A percentile compares a stretch with the other conserved stretches of the same genome.
Conservation (phyloP, 2,888 invertebrate species). For the Leistus spinibarbis region DNA sequence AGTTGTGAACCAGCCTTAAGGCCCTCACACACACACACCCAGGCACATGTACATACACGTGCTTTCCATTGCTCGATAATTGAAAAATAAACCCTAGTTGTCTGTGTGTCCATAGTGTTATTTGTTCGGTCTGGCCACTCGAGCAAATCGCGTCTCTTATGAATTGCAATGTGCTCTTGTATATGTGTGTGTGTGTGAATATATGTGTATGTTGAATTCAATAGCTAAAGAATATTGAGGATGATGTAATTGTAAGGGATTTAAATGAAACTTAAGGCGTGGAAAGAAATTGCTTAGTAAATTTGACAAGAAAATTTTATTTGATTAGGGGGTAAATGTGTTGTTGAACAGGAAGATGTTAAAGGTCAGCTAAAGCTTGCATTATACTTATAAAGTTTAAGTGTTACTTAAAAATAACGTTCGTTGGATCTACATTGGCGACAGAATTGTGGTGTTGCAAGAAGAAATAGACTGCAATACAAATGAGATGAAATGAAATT, state of each 20-base stretch:
- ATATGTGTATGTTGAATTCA: not conserved
- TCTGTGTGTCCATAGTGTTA: not conserved
- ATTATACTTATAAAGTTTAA: too few relatives aligned
- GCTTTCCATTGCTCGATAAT: not conserved
- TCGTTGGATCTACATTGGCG: too few relatives aligned
- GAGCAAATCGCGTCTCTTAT: not conserved
- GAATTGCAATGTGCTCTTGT: not conserved
- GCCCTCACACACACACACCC: not conserved
- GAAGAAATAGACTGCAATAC: too few relatives aligned
- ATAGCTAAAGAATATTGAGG: not conserved
- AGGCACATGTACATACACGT: not conserved
- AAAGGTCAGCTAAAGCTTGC: too few relatives aligned
- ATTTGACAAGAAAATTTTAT: not conserved
- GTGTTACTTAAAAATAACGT: too few relatives aligned
- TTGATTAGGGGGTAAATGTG: not conserved
- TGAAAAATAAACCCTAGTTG: not conserved
- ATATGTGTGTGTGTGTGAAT: not conserved
- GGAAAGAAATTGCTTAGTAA: not conserved
- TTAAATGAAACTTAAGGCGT: not conserved
- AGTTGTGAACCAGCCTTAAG: slow-evolving; percentile 5
- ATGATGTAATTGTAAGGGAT: not conserved
- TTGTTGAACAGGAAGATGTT: too few relatives aligned
- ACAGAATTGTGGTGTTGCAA: too few relatives aligned
- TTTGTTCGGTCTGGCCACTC: not conserved
- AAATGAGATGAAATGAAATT: too few relatives aligned